Evolutionary conservation across 2,888 invertebrate genomes (phyloP).

Genomic region (Lucinisca nassula): DNA sequence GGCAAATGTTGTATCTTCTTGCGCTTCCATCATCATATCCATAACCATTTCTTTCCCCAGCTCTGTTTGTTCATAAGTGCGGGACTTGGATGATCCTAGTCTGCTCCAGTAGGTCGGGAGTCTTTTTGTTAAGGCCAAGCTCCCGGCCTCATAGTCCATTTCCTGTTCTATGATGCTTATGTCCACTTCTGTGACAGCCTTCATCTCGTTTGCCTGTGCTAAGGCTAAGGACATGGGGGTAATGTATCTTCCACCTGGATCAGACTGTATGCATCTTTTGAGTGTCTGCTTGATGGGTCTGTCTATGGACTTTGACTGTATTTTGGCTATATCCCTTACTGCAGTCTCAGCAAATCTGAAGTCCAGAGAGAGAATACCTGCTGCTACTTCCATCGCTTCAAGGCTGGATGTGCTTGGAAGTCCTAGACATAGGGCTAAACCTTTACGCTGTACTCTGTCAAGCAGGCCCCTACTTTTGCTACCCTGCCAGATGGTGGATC

Average conservation of each 20-base stretch:
- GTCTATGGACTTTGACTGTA: slow-evolving; percentile 8
- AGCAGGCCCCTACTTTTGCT: background rate
- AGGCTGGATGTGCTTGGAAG: background rate
- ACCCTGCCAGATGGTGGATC: background rate
- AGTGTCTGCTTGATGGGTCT: background rate
- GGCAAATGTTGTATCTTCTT: too few relatives aligned
- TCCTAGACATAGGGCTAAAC: slow-evolving; percentile 11
- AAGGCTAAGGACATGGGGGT: background rate
- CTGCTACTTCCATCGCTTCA: slow-evolving; percentile 18
- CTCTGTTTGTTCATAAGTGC: too few relatives aligned
- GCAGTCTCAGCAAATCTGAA: slow-evolving; percentile 3
- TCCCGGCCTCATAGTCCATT: background rate
- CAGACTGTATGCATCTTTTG: background rate
- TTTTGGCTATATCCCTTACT: slow-evolving; percentile 11
- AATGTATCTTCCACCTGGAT: background rate
- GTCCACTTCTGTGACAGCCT: background rate
- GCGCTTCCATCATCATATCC: too few relatives aligned
- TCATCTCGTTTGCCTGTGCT: slow-evolving; percentile 24
- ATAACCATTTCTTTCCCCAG: too few relatives aligned
- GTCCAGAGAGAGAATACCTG: slow-evolving; percentile 21
- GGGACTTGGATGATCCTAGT: too few relatives aligned
- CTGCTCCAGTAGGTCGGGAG: background rate
- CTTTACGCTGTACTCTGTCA: slow-evolving; percentile 34
- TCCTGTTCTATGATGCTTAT: slow-evolving; percentile 18
- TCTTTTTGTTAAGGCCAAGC: background rate